A percentile compares a stretch with the other conserved stretches of the same genome.
phyloP scores from a whole-genome alignment of 2,113 vertebrate species.

The Piprites chloris region DNA sequence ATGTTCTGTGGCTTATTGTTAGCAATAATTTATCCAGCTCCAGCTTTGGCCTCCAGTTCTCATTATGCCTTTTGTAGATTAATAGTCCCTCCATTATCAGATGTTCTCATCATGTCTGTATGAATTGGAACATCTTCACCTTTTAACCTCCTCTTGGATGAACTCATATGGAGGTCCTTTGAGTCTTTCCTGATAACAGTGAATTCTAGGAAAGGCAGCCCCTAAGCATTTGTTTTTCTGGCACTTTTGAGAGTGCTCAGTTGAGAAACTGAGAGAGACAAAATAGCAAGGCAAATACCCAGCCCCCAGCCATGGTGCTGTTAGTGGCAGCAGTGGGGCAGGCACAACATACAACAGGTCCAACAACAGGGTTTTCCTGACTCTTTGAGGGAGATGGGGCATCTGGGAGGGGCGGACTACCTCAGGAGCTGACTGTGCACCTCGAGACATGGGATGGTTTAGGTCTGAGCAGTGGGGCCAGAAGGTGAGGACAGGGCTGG shows the following conservation, averaged over 20 bases:
- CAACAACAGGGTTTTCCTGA: background rate
- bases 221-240: background rate
- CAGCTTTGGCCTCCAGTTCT: background rate
- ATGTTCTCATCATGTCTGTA: background rate
- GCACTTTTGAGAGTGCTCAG: background rate
- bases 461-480: background rate
- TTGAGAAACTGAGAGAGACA: background rate
- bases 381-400: rapidly evolving
- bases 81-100: slow-evolving; percentile 5
- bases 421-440: background rate
- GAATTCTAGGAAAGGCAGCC: background rate
- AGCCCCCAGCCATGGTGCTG: background rate
- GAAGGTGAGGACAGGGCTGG: background rate
- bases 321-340: background rate
- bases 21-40: background rate
- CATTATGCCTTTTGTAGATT: background rate
- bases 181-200: background rate
- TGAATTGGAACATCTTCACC: background rate
- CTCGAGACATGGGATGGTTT: background rate
- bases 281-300: background rate
- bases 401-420: background rate
- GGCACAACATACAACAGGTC: background rate
- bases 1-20: background rate
- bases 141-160: background rate
- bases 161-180: background rate